A percentile compares a stretch with the other conserved stretches of the same genome.
These are phyloP conservation scores for Phalloptychus januarius DNA, from an alignment of 2,797 vertebrate genomes.

Conservation along the genomic window DNA sequence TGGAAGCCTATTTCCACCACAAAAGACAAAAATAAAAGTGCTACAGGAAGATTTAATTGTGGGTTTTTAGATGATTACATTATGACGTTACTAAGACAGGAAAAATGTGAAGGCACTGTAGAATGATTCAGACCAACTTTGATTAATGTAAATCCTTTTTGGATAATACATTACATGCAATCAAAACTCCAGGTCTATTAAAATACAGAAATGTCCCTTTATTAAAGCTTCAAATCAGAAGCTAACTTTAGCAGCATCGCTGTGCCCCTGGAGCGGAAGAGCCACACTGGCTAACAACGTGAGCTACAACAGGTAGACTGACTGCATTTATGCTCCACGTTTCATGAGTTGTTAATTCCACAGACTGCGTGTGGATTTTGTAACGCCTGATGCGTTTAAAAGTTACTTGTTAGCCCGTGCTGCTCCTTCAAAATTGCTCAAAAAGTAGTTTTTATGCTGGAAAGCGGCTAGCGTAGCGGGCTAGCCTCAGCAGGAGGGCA, in stretches of 20 bases:
- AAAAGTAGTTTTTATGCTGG: not conserved
- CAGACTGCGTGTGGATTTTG: not conserved
- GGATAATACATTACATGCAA: not conserved
- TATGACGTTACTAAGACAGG: not conserved
- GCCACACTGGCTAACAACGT: not conserved
- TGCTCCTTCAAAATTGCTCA: not conserved
- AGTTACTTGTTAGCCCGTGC: not conserved
- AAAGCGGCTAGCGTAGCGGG: constrained; percentile 27
- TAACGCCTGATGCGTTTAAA: not conserved
- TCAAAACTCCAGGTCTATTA: not conserved
- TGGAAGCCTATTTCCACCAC: not conserved
- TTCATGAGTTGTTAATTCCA: not conserved
- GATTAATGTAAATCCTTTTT: not conserved
- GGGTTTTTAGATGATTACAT: not conserved
- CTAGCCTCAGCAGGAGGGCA: constrained; percentile 19
- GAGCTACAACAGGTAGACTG: not conserved
- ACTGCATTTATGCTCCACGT: not conserved
- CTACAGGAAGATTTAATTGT: too few species aligned
- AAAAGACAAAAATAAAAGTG: not conserved
- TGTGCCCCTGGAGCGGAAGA: not conserved
- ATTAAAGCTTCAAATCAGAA: not conserved
- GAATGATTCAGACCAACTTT: not conserved
- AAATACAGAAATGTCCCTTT: not conserved
- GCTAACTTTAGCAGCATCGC: not conserved
- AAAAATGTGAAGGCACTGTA: not conserved